phyloP scores from a whole-genome alignment of 2,113 vertebrate species.

The Myrmecobius fasciatus region DNA sequence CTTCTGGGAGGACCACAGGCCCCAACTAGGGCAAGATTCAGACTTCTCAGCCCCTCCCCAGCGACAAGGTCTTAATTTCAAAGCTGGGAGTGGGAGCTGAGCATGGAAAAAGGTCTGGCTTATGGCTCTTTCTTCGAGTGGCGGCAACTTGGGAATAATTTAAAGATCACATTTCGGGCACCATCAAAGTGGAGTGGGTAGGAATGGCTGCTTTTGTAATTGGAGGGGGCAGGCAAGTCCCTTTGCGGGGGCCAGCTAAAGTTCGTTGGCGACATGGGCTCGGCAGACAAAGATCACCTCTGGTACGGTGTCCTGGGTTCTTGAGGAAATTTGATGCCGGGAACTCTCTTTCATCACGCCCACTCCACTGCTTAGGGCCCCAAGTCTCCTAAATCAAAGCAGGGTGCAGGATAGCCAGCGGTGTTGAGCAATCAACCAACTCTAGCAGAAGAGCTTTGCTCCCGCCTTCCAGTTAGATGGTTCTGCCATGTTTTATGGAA shows the following conservation, averaged over 20 bases:
- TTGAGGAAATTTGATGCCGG: slow-evolving; percentile 70
- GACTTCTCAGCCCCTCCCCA: slow-evolving; percentile 47
- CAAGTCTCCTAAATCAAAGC: slow-evolving; percentile 69
- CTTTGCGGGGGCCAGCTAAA: slow-evolving; percentile 68
- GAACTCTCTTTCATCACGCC: slow-evolving; percentile 73
- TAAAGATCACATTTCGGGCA: slow-evolving; percentile 84
- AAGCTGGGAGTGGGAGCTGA: slow-evolving; percentile 79
- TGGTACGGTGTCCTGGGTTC: slow-evolving; percentile 74
- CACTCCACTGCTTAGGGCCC: slow-evolving; percentile 72
- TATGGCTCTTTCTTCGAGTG: slow-evolving; percentile 80
- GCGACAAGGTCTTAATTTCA: slow-evolving; percentile 78
- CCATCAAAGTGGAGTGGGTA: slow-evolving; percentile 76
- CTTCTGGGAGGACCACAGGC: slow-evolving; percentile 62
- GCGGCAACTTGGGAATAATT: slow-evolving; percentile 84
- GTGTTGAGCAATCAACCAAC: slow-evolving; percentile 13
- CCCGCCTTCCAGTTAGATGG: not conserved
- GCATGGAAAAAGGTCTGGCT: slow-evolving; percentile 81
- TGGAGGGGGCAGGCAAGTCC: slow-evolving; percentile 74
- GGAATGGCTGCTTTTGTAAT: slow-evolving; percentile 80
- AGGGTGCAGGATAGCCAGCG: not conserved
- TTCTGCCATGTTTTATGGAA: slow-evolving; percentile 17
- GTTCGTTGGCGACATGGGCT: slow-evolving; percentile 57
- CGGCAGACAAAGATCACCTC: slow-evolving; percentile 73
- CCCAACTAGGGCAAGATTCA: slow-evolving; percentile 63
- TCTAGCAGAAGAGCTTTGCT: not conserved